Percentiles rank a stretch among this genome's conserved stretches.
phyloP scores from a whole-genome alignment of 2,888 invertebrate genomes.

The Andricus curvator region DNA sequence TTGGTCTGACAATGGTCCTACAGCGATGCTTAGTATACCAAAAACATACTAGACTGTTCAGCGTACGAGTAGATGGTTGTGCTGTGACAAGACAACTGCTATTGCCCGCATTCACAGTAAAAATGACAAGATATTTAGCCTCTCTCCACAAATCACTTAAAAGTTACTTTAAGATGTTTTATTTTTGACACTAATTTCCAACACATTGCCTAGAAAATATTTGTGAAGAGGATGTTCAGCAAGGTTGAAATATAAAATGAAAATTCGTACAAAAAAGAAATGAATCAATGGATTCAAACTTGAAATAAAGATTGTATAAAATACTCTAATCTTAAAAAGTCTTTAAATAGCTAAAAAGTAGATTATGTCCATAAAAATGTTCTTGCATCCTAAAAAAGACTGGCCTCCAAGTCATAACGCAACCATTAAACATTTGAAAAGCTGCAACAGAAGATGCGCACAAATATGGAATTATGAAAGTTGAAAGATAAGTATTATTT shows the following conservation, averaged over 20 bases:
- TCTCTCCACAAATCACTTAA: not conserved
- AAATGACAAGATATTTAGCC: not conserved
- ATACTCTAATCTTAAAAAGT: not conserved
- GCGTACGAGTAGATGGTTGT: not conserved
- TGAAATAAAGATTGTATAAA: not conserved
- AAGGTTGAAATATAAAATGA: not conserved
- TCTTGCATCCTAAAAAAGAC: not conserved
- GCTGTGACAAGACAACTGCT: not conserved
- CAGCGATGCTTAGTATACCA: not conserved
- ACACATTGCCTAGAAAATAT: not conserved
- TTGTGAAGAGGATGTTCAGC: not conserved
- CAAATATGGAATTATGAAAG: not conserved
- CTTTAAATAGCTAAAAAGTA: not conserved
- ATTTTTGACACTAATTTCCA: not conserved
- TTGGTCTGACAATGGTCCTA: conserved; percentile 1
- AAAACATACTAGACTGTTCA: not conserved
- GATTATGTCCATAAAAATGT: not conserved
- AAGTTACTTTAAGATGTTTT: not conserved
- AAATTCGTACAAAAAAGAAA: not conserved
- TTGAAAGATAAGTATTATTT: not conserved
- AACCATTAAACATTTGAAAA: not conserved
- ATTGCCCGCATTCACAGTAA: not conserved
- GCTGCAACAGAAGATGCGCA: not conserved
- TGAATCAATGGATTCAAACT: too few relatives aligned
- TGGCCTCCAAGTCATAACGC: not conserved